Conservation (phyloP, 1,140 invertebrate genomes). For the Aethina tumida region DNA sequence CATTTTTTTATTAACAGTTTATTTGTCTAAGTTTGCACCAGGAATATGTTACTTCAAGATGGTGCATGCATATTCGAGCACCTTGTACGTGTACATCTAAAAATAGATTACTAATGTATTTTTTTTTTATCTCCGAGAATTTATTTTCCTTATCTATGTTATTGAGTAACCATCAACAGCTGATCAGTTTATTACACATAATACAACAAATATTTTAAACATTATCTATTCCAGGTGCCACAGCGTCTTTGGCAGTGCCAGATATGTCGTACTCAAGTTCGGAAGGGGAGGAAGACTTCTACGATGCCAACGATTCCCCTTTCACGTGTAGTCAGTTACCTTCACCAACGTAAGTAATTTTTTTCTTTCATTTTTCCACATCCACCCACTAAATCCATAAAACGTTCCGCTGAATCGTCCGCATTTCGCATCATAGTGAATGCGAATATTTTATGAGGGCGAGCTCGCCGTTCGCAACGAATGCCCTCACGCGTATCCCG, state of each 20-base stretch:
- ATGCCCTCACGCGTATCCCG: too few species aligned
- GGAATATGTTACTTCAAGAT: too few species aligned
- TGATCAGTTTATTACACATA: slow-evolving; percentile 3
- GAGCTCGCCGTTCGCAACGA: too few species aligned
- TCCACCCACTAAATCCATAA: not conserved
- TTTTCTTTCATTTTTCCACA: slow-evolving; percentile 5
- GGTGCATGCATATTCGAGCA: too few species aligned
- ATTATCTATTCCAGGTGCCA: slow-evolving; percentile 30
- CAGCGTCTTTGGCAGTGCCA: slow-evolving; percentile 55
- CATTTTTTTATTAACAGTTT: too few species aligned
- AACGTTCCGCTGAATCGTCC: slow-evolving; percentile 2
- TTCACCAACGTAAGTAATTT: slow-evolving; percentile 36
- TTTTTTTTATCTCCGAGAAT: not conserved
- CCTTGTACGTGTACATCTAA: too few species aligned
- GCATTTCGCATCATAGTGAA: too few species aligned
- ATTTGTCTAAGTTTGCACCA: too few species aligned
- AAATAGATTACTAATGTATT: not conserved
- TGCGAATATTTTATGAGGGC: too few species aligned
- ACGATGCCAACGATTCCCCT: slow-evolving; percentile 80
- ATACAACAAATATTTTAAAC: slow-evolving; percentile 7
- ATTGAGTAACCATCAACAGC: too few species aligned
- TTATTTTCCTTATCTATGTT: not conserved
- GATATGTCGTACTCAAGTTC: slow-evolving; percentile 92
- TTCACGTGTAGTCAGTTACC: slow-evolving; percentile 40
- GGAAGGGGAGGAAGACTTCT: slow-evolving; percentile 95